These are phyloP conservation scores for Lithosia quadra DNA, from an alignment of 2,888 invertebrate genomes.

Conservation along the genomic window DNA sequence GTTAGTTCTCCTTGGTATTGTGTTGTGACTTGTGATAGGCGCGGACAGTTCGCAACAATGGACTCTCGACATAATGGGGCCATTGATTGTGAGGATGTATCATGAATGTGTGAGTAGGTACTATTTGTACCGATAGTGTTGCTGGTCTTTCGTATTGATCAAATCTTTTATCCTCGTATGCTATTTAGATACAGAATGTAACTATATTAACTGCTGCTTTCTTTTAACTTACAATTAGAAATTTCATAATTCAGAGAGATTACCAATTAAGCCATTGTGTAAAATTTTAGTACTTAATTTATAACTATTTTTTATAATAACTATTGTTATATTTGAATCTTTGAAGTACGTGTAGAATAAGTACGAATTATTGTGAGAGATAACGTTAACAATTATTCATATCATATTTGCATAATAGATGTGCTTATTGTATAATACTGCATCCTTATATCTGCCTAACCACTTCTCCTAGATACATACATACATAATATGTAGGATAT, in stretches of 20 bases:
- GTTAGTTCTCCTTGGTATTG: constrained; percentile 74
- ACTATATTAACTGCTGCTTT: constrained; percentile 8
- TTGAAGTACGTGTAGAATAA: not conserved
- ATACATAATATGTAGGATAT: not conserved
- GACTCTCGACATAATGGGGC: constrained; percentile 81
- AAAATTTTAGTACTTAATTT: not conserved
- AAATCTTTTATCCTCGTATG: constrained; percentile 40
- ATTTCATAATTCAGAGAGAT: not conserved
- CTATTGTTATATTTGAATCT: not conserved
- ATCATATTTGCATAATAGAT: not conserved
- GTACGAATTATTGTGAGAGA: not conserved
- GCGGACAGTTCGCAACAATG: constrained; percentile 82
- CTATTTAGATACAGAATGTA: constrained; percentile 13
- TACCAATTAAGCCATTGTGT: not conserved
- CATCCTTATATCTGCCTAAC: not conserved
- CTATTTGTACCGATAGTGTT: constrained; percentile 63
- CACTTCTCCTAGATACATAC: not conserved
- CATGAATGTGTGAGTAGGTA: constrained; percentile 64
- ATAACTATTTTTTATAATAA: not conserved
- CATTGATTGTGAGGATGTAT: constrained; percentile 80
- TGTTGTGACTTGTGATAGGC: constrained; percentile 79
- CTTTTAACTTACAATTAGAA: not conserved
- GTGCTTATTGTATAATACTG: not conserved
- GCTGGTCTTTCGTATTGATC: constrained; percentile 57
- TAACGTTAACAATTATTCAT: constrained; percentile 4